Conservation (phyloP, 2,797 vertebrate species). For the Natrix natrix region DNA sequence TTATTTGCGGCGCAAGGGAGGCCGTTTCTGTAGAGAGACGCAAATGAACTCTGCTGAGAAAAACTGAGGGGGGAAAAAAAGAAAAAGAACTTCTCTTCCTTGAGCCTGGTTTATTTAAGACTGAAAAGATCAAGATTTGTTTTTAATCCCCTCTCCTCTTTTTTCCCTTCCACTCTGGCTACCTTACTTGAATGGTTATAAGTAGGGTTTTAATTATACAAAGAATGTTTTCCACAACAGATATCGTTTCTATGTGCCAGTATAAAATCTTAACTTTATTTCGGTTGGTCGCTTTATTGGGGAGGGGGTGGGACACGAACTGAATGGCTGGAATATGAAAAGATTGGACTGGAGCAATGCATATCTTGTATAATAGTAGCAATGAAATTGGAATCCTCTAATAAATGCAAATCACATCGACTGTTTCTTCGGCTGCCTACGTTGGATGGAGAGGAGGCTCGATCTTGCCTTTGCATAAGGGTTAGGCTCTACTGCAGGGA, state of each 20-base stretch:
- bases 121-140: constrained; percentile 55
- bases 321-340: constrained; percentile 55
- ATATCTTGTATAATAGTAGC: constrained; percentile 64
- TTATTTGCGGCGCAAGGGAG: constrained; percentile 17
- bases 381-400: constrained; percentile 60
- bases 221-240: constrained; percentile 61
- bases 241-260: constrained; percentile 59
- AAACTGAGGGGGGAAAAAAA: constrained; percentile 19
- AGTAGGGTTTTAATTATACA: constrained; percentile 63
- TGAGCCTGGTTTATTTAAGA: constrained; percentile 64
- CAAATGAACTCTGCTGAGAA: constrained; percentile 37
- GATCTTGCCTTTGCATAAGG: background rate
- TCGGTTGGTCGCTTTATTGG: background rate
- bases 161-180: background rate
- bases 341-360: constrained; percentile 59
- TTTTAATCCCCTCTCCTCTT: background rate
- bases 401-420: constrained; percentile 50
- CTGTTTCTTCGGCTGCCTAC: constrained; percentile 12
- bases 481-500: background rate
- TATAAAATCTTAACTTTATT: constrained; percentile 42
- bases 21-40: background rate
- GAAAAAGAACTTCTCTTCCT: constrained; percentile 41
- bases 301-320: background rate
- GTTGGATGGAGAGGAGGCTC: background rate
- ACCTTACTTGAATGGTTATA: constrained; percentile 50